A percentile compares a stretch with the other conserved stretches of the same genome.
phyloP scores from a whole-genome alignment of 2,797 vertebrate species.

The Picus viridis region DNA sequence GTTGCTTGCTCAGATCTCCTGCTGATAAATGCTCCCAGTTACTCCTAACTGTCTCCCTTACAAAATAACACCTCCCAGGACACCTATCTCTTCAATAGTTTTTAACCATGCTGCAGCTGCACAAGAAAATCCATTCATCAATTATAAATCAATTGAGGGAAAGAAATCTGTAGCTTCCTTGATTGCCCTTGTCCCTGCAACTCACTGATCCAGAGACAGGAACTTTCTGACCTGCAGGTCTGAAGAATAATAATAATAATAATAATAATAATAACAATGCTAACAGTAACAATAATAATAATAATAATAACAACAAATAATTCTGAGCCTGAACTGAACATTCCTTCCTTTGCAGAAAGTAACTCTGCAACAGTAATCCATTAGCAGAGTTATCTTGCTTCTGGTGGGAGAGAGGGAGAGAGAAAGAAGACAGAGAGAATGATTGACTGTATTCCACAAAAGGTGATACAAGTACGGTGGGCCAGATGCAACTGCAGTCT shows the following conservation, averaged over 20 bases:
- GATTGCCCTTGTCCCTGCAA: conserved; percentile 17
- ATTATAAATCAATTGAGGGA: conserved; percentile 64
- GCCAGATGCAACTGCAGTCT: neutral
- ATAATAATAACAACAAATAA: too few relatives aligned
- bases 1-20: conserved; percentile 59
- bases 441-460: neutral
- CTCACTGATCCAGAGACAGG: conserved; percentile 2
- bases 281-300: too few relatives aligned
- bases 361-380: neutral
- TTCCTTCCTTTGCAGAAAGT: conserved; percentile 27
- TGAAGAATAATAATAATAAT: neutral
- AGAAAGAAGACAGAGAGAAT: neutral
- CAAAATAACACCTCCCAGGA: conserved; percentile 58
- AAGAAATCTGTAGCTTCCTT: conserved; percentile 12
- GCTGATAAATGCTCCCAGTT: conserved; percentile 59
- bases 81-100: conserved; percentile 49
- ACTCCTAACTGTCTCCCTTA: conserved; percentile 53
- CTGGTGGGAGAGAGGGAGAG: neutral
- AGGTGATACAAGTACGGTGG: neutral
- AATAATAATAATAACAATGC: neutral
- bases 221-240: conserved; percentile 29
- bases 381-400: neutral
- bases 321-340: neutral
- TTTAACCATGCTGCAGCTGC: conserved; percentile 21
- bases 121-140: conserved; percentile 63